Base-by-base conservation (phyloP, 2,888 invertebrate species). In the Odontocolon sp. region DNA sequence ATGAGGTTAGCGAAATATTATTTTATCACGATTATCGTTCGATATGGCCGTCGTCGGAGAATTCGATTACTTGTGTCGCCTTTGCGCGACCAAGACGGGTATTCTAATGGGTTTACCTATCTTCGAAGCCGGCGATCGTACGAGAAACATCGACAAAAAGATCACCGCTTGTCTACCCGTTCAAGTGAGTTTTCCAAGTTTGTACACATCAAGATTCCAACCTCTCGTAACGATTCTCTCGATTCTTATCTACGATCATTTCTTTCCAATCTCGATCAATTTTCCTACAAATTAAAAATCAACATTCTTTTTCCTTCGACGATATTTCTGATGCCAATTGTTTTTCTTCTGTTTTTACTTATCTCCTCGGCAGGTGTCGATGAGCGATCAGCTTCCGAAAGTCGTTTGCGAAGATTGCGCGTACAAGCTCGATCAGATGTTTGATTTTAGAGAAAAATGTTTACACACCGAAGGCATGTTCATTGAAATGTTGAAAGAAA, bases 361-460 rank as follows among this genome's bases (percentile, higher is more conserved):
- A 79, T 82, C 80, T 71, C 59, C 88, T 88, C 21, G 50, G 3
- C 79, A 93, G 93, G 91, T 93, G 26, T 91, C 92, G 47, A 90
- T 92, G 86, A 86, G 90, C 16, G 93, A 93, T 85, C 91, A 92
- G 79, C 87, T 93, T 50, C 93, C 93, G 16, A 93, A 93, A 90
- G 91, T 92, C 85, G 91, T 93, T 2, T 93, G 93, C 81, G 91
- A 92, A 78, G 91, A 92, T 52, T 93, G 93, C 82, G 89, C 92
- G 8, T 93, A 91, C 78, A 93, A 93, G 83, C 83, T 93, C 63
- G 93, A 93, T 79, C 87, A 92, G 57, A 87, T 93, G 66, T 92
- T 91, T 81, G 92, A 93, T 63, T 93, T 93, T 84, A 91, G 92
- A 67, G 92, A 93, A 80, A 91, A 92, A 81, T 91, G 92, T 79